Conservation (phyloP, 2,797 vertebrate species). For the Schizothorax lantsangensis region DNA sequence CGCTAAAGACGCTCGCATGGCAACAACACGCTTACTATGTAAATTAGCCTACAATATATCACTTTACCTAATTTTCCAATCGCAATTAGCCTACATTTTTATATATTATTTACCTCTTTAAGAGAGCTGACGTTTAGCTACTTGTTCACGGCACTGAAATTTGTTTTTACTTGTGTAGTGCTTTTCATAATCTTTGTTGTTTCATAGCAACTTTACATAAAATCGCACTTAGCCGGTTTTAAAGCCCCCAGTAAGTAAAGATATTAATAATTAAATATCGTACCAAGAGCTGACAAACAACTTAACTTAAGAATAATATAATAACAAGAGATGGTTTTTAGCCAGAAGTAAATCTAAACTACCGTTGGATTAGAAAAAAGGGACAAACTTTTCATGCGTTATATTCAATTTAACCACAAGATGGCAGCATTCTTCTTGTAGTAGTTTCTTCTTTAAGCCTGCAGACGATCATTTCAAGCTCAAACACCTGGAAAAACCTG, state of each 20-base stretch:
- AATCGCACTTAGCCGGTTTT: not conserved
- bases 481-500: not conserved
- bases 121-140: not conserved
- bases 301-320: not conserved
- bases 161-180: not conserved
- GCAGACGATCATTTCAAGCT: not conserved
- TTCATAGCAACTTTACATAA: not conserved
- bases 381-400: not conserved
- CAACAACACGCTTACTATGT: not conserved
- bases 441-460: not conserved
- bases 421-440: slow-evolving; percentile 8
- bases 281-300: not conserved
- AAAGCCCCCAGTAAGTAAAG: not conserved
- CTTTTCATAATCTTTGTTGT: not conserved
- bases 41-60: not conserved
- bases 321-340: not conserved
- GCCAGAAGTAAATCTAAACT: not conserved
- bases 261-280: not conserved
- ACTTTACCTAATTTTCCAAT: not conserved
- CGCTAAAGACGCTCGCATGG: not conserved
- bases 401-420: slow-evolving; percentile 23
- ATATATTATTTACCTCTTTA: not conserved
- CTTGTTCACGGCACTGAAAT: not conserved
- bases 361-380: not conserved
- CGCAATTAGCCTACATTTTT: not conserved